These are phyloP conservation scores for Semaprochilodus insignis DNA, from an alignment of 2,797 vertebrate genomes.

Conservation along the genomic window DNA sequence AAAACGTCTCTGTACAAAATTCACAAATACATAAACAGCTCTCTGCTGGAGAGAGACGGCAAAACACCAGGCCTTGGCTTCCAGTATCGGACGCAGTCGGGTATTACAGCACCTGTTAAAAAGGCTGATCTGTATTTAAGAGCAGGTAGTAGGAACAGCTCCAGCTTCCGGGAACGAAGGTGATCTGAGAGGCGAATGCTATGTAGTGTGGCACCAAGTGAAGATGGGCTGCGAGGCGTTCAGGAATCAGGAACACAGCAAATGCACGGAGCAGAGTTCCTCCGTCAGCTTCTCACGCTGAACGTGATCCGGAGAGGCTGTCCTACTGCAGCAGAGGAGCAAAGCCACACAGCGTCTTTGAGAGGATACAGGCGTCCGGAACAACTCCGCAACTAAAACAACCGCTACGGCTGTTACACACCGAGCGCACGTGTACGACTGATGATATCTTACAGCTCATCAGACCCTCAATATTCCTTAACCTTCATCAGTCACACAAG, in stretches of 20 bases:
- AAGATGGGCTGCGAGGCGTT: too few relatives aligned
- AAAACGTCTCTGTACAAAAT: slow-evolving; percentile 91
- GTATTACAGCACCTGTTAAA: slow-evolving; percentile 28
- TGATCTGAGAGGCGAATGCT: neutral
- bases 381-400: too few relatives aligned
- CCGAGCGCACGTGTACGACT: too few relatives aligned
- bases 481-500: too few relatives aligned
- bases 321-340: neutral
- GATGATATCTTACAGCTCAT: too few relatives aligned
- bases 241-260: too few relatives aligned
- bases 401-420: too few relatives aligned
- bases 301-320: too few relatives aligned
- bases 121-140: neutral
- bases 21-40: slow-evolving; percentile 80
- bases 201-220: neutral
- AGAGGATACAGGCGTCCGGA: neutral
- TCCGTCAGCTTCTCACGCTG: too few relatives aligned
- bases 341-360: slow-evolving; percentile 1
- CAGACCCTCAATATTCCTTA: too few relatives aligned
- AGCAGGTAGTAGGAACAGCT: neutral
- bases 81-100: slow-evolving; percentile 79
- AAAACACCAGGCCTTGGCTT: slow-evolving; percentile 86
- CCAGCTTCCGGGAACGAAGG: neutral
- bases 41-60: slow-evolving; percentile 71
- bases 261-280: too few relatives aligned